These are phyloP conservation scores for Bugulina stolonifera DNA, from an alignment of 2,888 invertebrate genomes.

Conservation along the genomic window DNA sequence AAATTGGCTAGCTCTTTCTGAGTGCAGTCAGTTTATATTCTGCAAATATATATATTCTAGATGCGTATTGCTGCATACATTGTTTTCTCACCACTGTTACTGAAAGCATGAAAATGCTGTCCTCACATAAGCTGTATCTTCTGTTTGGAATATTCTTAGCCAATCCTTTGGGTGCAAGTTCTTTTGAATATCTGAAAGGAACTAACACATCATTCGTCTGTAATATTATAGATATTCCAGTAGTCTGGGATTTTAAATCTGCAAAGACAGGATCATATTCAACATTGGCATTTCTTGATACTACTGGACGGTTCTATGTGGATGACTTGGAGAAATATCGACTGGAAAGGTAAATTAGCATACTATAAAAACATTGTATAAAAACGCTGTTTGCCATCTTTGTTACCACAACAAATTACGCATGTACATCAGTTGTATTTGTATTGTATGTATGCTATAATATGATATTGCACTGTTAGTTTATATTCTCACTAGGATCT, in stretches of 20 bases:
- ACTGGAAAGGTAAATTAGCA: slow-evolving; percentile 7
- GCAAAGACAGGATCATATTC: neutral
- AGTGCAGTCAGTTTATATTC: too few species aligned
- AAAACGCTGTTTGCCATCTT: neutral
- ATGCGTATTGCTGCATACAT: too few species aligned
- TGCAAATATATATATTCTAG: too few species aligned
- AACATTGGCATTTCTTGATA: neutral
- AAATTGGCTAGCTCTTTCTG: too few species aligned
- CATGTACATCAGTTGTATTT: neutral
- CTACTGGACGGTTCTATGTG: slow-evolving; percentile 5
- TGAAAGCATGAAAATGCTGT: too few species aligned
- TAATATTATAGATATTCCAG: neutral
- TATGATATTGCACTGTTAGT: too few species aligned
- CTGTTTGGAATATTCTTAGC: too few species aligned
- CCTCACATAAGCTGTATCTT: too few species aligned
- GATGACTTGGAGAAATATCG: neutral
- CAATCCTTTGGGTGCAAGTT: too few species aligned
- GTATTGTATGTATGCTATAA: too few species aligned
- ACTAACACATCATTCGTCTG: neutral
- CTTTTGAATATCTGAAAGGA: neutral
- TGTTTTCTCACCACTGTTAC: too few species aligned
- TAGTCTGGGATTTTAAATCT: slow-evolving; percentile 3
- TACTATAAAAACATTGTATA: neutral
- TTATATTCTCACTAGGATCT: neutral
- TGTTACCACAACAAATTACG: neutral